phyloP scores from a whole-genome alignment of 2,797 vertebrate species.

The Ceryle rudis region DNA sequence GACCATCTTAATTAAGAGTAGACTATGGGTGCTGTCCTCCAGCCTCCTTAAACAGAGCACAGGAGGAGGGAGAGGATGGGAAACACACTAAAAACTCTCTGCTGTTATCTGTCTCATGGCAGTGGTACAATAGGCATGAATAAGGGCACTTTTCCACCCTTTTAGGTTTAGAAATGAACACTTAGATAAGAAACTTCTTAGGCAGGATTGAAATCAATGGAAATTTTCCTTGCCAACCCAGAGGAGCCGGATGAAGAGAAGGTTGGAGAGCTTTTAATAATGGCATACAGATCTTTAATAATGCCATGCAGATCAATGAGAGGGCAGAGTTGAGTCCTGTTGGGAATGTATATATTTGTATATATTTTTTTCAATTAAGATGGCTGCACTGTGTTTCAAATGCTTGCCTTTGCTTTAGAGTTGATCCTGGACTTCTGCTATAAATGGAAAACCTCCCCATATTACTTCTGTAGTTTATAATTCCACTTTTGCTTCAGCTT shows the following conservation, averaged over 20 bases:
- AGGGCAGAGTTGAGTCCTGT: not conserved
- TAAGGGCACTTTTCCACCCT: not conserved
- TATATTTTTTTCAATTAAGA: not conserved
- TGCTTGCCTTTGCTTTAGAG: not conserved
- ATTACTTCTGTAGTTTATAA: not conserved
- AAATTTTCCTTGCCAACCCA: not conserved
- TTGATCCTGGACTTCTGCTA: not conserved
- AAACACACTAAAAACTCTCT: not conserved
- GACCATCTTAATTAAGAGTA: slow-evolving; percentile 51
- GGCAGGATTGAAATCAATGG: not conserved
- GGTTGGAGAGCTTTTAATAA: not conserved
- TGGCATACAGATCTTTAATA: not conserved
- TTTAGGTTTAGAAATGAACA: not conserved
- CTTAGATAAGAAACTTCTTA: not conserved
- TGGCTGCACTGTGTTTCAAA: not conserved
- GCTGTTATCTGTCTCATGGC: not conserved
- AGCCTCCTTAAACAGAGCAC: not conserved
- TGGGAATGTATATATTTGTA: not conserved
- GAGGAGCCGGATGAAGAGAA: not conserved
- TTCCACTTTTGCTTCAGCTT: not conserved
- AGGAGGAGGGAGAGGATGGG: not conserved
- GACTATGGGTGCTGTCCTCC: not conserved
- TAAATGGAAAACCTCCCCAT: not conserved
- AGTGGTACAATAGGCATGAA: not conserved
- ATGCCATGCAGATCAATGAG: not conserved